Evolutionary conservation across 1,140 invertebrate species (phyloP).

Genomic region (Drosophila burlai): DNA sequence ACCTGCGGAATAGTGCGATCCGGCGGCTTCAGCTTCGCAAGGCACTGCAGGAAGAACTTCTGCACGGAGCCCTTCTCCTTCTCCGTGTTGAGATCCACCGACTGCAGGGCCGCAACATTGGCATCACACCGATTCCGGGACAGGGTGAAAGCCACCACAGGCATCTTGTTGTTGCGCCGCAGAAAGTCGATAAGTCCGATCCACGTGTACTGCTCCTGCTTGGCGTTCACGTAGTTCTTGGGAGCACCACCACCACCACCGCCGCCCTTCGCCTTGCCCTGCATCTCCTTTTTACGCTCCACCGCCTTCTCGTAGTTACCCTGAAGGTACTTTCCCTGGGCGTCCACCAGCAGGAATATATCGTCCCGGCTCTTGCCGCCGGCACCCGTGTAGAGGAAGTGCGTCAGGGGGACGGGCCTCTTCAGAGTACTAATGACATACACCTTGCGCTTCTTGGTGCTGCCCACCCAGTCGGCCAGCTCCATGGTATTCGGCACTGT

Average conservation of each 20-base stretch:
- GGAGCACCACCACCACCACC: slow-evolving; percentile 25
- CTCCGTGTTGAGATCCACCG: slow-evolving; percentile 92
- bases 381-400: slow-evolving; percentile 95
- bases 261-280: slow-evolving; percentile 59
- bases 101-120: slow-evolving; percentile 89
- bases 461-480: slow-evolving; percentile 99
- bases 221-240: slow-evolving; percentile 75
- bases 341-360: slow-evolving; percentile 93
- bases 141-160: slow-evolving; percentile 97
- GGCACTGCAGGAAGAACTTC: slow-evolving; percentile 92
- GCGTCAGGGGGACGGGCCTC: slow-evolving; percentile 97
- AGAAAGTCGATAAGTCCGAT: slow-evolving; percentile 93
- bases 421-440: slow-evolving; percentile 97
- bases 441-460: slow-evolving; percentile 96
- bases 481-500: slow-evolving; percentile 99
- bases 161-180: slow-evolving; percentile 92
- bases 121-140: slow-evolving; percentile 94
- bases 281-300: slow-evolving; percentile 88
- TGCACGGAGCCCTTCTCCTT: slow-evolving; percentile 94
- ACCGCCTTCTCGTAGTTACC: slow-evolving; percentile 90
- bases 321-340: slow-evolving; percentile 89
- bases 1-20: slow-evolving; percentile 96
- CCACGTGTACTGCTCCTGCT: slow-evolving; percentile 94
- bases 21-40: slow-evolving; percentile 92
- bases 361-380: slow-evolving; percentile 93